Conservation (phyloP, 2,888 invertebrate genomes). For the Machimus atricapillus region DNA sequence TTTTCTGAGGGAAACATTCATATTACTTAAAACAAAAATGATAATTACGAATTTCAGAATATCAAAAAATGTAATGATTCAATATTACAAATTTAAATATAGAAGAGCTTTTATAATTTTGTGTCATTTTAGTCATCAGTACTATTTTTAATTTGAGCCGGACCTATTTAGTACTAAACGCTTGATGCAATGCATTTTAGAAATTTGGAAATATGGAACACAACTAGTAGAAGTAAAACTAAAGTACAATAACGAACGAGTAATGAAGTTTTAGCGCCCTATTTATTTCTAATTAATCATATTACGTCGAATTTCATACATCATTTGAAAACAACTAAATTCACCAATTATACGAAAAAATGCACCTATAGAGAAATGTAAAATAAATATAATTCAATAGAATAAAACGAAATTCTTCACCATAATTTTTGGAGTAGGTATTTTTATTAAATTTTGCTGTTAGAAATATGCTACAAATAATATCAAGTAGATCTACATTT, state of each 20-base stretch:
- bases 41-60: background rate
- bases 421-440: background rate
- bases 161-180: too few relatives aligned
- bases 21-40: background rate
- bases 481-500: background rate
- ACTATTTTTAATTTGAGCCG: background rate
- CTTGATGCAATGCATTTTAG: too few relatives aligned
- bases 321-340: too few relatives aligned
- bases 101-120: background rate
- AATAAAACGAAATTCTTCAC: background rate
- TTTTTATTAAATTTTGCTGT: background rate
- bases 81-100: too few relatives aligned
- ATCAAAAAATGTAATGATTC: background rate
- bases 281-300: too few relatives aligned
- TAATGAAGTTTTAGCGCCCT: too few relatives aligned
- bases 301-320: too few relatives aligned
- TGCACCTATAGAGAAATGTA: background rate
- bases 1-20: background rate
- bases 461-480: constrained; percentile 14
- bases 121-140: background rate
- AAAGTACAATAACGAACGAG: too few relatives aligned
- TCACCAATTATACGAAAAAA: background rate
- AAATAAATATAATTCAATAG: background rate
- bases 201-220: too few relatives aligned
- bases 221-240: too few relatives aligned